Evolutionary conservation across 2,797 vertebrate genomes (phyloP).

Genomic region (Tapera naevia): DNA sequence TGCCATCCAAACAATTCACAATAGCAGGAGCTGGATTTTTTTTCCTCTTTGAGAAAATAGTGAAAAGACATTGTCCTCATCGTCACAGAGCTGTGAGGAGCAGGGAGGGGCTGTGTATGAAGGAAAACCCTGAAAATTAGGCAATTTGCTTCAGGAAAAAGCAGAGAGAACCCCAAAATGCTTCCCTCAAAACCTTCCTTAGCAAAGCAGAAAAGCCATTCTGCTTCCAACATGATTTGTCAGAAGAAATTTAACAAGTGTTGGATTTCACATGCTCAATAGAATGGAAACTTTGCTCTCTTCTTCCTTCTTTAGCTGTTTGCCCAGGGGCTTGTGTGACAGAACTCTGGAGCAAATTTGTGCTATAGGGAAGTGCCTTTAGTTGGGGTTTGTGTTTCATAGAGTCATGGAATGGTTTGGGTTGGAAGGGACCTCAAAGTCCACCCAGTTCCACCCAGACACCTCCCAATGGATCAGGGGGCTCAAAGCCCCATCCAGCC

Average conservation of each 20-base stretch:
- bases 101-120: neutral
- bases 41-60: neutral
- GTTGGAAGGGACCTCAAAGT: too few relatives aligned
- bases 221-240: neutral
- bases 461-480: too few relatives aligned
- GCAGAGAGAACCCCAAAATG: neutral
- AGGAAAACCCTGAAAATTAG: neutral
- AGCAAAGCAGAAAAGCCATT: neutral
- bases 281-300: neutral
- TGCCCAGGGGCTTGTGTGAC: neutral
- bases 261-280: neutral
- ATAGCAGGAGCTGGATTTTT: neutral
- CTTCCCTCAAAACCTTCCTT: neutral
- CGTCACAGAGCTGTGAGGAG: neutral
- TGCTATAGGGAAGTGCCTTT: neutral
- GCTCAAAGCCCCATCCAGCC: too few relatives aligned
- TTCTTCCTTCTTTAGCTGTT: neutral
- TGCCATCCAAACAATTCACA: conserved; percentile 15
- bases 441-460: too few relatives aligned
- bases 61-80: neutral
- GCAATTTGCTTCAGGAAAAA: neutral
- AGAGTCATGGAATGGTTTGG: too few relatives aligned
- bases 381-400: neutral
- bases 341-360: neutral
- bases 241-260: neutral